These are phyloP conservation scores for Oryzias celebensis DNA, from an alignment of 2,113 vertebrate genomes.

Conservation along the genomic window DNA sequence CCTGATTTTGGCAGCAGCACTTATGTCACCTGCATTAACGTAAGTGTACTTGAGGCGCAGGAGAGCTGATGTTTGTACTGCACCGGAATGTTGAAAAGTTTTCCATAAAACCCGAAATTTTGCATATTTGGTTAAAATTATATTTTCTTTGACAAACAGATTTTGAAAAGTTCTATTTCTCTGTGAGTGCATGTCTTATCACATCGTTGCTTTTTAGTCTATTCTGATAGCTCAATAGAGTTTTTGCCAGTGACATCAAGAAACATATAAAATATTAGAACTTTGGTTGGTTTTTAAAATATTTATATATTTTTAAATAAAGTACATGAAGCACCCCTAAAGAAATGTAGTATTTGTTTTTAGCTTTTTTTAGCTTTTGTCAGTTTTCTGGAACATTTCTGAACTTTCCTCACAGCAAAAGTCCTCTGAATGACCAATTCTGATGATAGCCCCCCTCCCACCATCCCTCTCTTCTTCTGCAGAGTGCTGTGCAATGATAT, in stretches of 20 bases:
- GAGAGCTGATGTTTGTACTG: slow-evolving; percentile 30
- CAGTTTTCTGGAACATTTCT: slow-evolving; percentile 7
- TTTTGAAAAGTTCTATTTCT: too few species aligned
- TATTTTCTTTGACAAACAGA: too few species aligned
- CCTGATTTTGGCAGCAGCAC: slow-evolving; percentile 78
- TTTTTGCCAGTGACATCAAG: too few species aligned
- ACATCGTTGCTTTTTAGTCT: too few species aligned
- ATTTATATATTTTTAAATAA: slow-evolving; percentile 2
- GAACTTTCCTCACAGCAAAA: slow-evolving; percentile 15
- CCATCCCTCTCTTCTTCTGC: slow-evolving; percentile 21
- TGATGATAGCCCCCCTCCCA: slow-evolving; percentile 21
- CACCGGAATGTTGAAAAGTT: slow-evolving; percentile 8
- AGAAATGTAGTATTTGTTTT: slow-evolving; percentile 1
- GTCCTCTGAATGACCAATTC: slow-evolving; percentile 40
- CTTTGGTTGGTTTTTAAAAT: too few species aligned
- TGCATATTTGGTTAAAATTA: not conserved
- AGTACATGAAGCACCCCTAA: slow-evolving; percentile 6
- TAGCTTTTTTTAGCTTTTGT: not conserved
- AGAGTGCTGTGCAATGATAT: slow-evolving; percentile 89
- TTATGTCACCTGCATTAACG: slow-evolving; percentile 82
- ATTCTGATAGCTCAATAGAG: too few species aligned
- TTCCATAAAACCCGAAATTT: slow-evolving; percentile 23
- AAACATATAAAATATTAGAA: too few species aligned
- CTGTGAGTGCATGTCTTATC: too few species aligned
- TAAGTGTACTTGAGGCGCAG: slow-evolving; percentile 73